These are phyloP conservation scores for Labroides dimidiatus DNA, from an alignment of 2,797 vertebrate genomes.

Conservation along the genomic window DNA sequence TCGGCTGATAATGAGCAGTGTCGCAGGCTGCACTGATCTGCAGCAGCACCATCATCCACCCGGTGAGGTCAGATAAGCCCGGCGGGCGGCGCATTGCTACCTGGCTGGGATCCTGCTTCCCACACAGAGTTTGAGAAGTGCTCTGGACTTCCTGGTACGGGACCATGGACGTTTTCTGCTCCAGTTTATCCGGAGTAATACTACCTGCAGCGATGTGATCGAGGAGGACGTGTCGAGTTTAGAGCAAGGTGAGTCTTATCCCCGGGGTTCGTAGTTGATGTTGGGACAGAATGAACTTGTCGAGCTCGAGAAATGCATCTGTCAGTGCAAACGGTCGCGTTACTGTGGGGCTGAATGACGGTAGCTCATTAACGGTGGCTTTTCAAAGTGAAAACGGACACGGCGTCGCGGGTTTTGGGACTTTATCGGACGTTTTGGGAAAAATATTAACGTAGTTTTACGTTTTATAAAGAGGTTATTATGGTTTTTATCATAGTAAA, in stretches of 20 bases:
- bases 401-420: not conserved
- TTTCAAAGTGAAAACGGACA: slow-evolving; percentile 38
- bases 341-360: slow-evolving; percentile 69
- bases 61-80: slow-evolving; percentile 62
- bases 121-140: slow-evolving; percentile 71
- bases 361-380: slow-evolving; percentile 42
- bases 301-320: slow-evolving; percentile 52
- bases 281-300: slow-evolving; percentile 51
- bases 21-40: slow-evolving; percentile 44
- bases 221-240: slow-evolving; percentile 49
- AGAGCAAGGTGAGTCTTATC: slow-evolving; percentile 74
- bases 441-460: not conserved
- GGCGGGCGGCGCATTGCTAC: slow-evolving; percentile 82
- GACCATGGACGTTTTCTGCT: slow-evolving; percentile 67
- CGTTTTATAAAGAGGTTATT: not conserved
- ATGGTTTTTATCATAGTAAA: slow-evolving; percentile 68
- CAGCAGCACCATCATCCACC: slow-evolving; percentile 35
- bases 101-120: slow-evolving; percentile 75
- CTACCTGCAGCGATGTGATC: slow-evolving; percentile 64
- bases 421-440: not conserved
- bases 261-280: not conserved
- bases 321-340: slow-evolving; percentile 46
- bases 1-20: not conserved
- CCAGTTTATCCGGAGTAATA: slow-evolving; percentile 40
- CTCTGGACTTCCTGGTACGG: slow-evolving; percentile 83